Evolutionary conservation across 1,140 invertebrate species (phyloP), one percentile per base, ranked within the genome.

Genomic region (Pemphigus obesinymphae): DNA sequence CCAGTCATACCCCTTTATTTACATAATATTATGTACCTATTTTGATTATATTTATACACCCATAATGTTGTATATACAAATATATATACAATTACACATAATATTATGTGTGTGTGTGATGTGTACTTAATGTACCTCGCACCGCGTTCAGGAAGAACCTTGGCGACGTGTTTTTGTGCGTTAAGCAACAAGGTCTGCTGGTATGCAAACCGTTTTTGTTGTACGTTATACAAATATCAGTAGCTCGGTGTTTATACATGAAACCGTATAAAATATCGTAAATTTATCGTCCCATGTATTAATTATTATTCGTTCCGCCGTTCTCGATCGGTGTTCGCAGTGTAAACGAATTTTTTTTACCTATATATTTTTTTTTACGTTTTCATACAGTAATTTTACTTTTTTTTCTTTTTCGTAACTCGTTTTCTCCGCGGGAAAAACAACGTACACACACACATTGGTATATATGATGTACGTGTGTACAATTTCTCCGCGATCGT

Each of bases 141-240:
- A 26, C 31, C 8, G 53, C 23, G 55, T 61, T 17, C 76, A 80
- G 76, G 76, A 80, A 80, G 76, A 80, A 80, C 76, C 76, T 80
- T 80, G 76, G 17, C 55, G 23, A 58, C 73, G 11, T 37, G 50
- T 76, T 68, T 76, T 53, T 55, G 50, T 55, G n/a, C 73, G 34
- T 58, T 78, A 40, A 78, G 48, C 73, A 40, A 78, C 73, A 78
- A 78, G 73, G 73, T 78, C 73, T 76, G 34, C 50, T 26, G 29
- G 73, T 58, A 37, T 55, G 26, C 70, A 13, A 20, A 50, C n/a
- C 43, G 45, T 50, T 37, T 43, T 34, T 68, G 37, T n/a, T n/a
- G n/a, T n/a, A n/a, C n/a, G n/a, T n/a, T n/a, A n/a, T 66, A 63
- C 61, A 63, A 13, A 45, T 11, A 7, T 1, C 4, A 1, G 10